These are phyloP conservation scores for Pangasius krempfi DNA, from an alignment of 2,797 vertebrate species.

Conservation along the genomic window DNA sequence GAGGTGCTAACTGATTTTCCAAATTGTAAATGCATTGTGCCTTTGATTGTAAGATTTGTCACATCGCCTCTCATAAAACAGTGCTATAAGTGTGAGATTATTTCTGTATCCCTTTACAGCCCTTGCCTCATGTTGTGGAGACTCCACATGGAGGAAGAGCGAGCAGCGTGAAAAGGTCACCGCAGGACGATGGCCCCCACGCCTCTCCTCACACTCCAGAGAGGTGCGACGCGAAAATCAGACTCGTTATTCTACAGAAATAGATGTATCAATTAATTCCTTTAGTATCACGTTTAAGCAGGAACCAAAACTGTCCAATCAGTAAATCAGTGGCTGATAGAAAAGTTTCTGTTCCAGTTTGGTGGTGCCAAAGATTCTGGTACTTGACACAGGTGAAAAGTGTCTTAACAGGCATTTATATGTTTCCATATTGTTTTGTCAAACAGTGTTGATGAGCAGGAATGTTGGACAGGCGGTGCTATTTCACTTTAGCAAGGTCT, in stretches of 20 bases:
- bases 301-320: too few species aligned
- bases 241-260: neutral
- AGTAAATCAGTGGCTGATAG: neutral
- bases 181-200: slow-evolving; percentile 72
- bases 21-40: neutral
- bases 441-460: neutral
- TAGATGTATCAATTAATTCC: neutral
- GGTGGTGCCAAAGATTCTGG: neutral
- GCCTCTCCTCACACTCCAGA: slow-evolving; percentile 76
- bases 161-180: slow-evolving; percentile 72
- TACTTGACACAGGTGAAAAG: neutral
- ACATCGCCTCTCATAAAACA: neutral
- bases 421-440: neutral
- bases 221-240: slow-evolving; percentile 62
- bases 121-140: slow-evolving; percentile 48
- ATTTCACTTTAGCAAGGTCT: neutral
- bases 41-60: neutral
- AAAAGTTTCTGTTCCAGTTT: neutral
- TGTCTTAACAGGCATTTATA: neutral
- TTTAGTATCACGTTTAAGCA: neutral
- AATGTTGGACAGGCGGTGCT: neutral
- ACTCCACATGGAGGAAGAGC: slow-evolving; percentile 68
- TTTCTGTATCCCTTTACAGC: slow-evolving; percentile 55
- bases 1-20: neutral
- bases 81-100: neutral